A percentile compares a stretch with the other conserved stretches of the same genome.
Evolutionary conservation across 2,113 vertebrate species (phyloP).

Genomic region (Puma concolor): DNA sequence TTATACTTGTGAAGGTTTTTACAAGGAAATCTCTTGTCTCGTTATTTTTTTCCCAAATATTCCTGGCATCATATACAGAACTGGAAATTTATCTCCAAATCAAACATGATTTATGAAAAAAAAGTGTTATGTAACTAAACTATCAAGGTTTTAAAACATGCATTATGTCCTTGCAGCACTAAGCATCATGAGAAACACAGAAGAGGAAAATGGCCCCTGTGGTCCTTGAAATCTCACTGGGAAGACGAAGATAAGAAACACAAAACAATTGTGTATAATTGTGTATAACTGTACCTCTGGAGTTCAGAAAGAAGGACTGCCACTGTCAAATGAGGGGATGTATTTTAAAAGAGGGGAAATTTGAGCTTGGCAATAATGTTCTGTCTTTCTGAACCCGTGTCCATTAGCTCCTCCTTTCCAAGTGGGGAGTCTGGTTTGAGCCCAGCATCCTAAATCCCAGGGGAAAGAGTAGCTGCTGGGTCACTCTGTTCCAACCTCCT

Average conservation of each 20-base stretch:
- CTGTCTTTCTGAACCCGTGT: not conserved
- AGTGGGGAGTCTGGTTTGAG: not conserved
- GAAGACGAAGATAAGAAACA: slow-evolving; percentile 43
- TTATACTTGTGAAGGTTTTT: not conserved
- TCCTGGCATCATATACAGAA: not conserved
- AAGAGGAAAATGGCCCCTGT: not conserved
- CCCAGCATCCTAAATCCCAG: not conserved
- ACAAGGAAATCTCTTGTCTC: not conserved
- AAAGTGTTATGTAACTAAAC: not conserved
- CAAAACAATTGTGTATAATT: not conserved
- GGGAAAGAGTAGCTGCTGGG: not conserved
- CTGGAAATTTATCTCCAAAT: slow-evolving; percentile 5
- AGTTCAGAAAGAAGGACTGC: not conserved
- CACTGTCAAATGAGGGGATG: not conserved
- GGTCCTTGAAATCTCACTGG: not conserved
- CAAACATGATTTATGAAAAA: slow-evolving; percentile 14
- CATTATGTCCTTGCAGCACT: not conserved
- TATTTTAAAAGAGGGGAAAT: not conserved
- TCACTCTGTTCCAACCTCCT: not conserved
- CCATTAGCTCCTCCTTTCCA: not conserved
- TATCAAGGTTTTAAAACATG: not conserved
- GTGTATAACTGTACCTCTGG: not conserved
- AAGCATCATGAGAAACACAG: not conserved
- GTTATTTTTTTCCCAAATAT: not conserved
- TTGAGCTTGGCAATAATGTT: not conserved